Base-by-base conservation (phyloP, 2,888 invertebrate genomes). In the Troides oblongomaculatus region DNA sequence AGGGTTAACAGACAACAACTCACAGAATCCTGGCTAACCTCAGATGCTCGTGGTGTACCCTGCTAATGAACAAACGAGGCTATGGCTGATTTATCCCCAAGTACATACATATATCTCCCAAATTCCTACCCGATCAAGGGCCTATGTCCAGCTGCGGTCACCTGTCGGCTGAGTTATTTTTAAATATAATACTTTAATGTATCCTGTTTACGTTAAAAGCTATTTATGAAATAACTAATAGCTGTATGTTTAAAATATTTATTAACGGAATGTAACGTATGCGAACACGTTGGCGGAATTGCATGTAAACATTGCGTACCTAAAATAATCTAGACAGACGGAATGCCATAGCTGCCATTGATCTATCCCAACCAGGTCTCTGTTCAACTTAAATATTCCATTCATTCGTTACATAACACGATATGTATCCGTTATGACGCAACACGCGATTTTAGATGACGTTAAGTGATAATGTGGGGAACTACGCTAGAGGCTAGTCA, bases 171-270 rank as follows among this genome's bases (percentile, higher is more conserved):
- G 12, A 12, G 1, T 46, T 46, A 46, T 14, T 46, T 46, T 12
- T 12, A 46, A 46, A 14, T 12, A 46, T 46, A 46, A 14, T 12
- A 46, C 14, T 46, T 12, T 14, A 46, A 43, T 12, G 46, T 14
- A 14, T 46, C 65, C 66, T 60, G 66, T 66, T 66, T 66, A 43
- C 39, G 25, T 25, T 63, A 25, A 18, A 60, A 66, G 50, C n/a
- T 5, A 46, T 66, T 66, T 30, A 50, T 60, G 36, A 59, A 60
- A 66, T 66, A 66, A 25, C 56, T 53, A 46, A 30, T 10, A 50
- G 53, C 43, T 59, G 46, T 59, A 21, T 64, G 46, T 50, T 68
- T 68, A 64, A 68, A 68, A 68, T 64, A 64, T 68, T 68, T 50
- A 59, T 50, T 53, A 50, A 36, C 30, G 62, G n/a, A 46, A 50